Base-by-base conservation (phyloP, 2,888 invertebrate genomes). In the Acanthococcus lagerstroemiae region DNA sequence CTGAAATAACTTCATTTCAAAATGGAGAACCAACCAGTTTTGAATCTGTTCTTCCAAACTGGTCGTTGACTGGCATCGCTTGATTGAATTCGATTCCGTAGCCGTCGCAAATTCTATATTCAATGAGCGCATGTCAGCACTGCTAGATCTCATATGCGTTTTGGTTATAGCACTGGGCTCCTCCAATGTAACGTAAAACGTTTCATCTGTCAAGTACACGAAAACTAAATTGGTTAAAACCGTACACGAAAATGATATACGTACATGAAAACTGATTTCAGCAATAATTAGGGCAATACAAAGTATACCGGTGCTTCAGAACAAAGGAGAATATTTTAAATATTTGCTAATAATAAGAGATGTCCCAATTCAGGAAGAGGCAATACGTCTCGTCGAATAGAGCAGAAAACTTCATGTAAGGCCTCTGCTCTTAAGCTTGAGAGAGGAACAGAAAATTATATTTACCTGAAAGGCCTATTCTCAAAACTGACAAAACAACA, bases 181-280 rank as follows among this genome's bases (percentile, higher is more conserved):
- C 70, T 80, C 79, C 72, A 84, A 80, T 1, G 84, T 83, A 30
- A 83, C 78, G 75, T 85, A 88, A 73, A 87, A 87, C 71, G 84
- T 85, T 48, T 88, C 77, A 68, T 89, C 88, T 73, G 68, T 17
- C 12, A 21, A 44, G 7, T 27, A 2, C 45, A 9, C 5, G 66
- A 68, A 63, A 67, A 68, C 55, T 37, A 44, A 55, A 7, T 17
- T 50, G 46, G 60, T 26, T 48, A 50, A 52, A 60, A 54, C 19
- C 45, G 57, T 3, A 55, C 7, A n/a, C n/a, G 4, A 46, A 46
- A 26, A 55, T 24, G 17, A 50, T 27, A 19, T 44, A 25, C 25
- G 26, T 55, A 25, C 9, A 24, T 26, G n/a, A n/a, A n/a, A n/a
- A n/a, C n/a, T n/a, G n/a, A n/a, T n/a, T n/a, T n/a, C n/a, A n/a